Percentiles rank a stretch among this genome's conserved stretches.
Evolutionary conservation across 1,140 invertebrate species (phyloP).

Genomic region (Zaprionus ornatus): DNA sequence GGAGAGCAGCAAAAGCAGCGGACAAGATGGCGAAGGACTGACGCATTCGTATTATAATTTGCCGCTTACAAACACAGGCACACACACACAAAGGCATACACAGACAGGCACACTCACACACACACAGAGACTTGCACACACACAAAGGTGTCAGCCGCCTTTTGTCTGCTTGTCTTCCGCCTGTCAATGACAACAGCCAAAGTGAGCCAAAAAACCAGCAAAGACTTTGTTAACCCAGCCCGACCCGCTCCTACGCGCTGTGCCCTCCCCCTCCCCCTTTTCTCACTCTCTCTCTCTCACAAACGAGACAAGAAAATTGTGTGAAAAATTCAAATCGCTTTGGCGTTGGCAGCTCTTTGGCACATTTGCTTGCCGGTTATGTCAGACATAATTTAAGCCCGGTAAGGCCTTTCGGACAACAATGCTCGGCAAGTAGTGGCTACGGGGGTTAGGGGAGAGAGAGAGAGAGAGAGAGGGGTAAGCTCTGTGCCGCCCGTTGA

Average conservation of each 20-base stretch:
- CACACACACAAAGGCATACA: constrained; percentile 33
- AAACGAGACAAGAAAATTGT: constrained; percentile 62
- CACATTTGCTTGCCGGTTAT: constrained; percentile 63
- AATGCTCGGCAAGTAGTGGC: constrained; percentile 18
- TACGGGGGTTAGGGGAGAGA: background rate
- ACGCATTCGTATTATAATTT: constrained; percentile 74
- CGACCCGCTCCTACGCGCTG: background rate
- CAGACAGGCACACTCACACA: constrained; percentile 5
- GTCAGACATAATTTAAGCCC: constrained; percentile 79
- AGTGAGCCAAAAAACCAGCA: constrained; percentile 68
- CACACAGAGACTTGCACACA: background rate
- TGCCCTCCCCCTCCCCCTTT: background rate
- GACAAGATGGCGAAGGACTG: constrained; percentile 19
- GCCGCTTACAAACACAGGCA: constrained; percentile 26
- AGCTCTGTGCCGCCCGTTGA: constrained; percentile 70
- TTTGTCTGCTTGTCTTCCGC: constrained; percentile 66
- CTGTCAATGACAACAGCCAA: constrained; percentile 73
- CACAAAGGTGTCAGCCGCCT: constrained; percentile 74
- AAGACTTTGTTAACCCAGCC: constrained; percentile 67
- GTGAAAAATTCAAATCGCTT: constrained; percentile 76
- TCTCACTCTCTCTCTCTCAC: background rate
- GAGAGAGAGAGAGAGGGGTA: constrained; percentile 19
- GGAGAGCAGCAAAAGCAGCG: background rate
- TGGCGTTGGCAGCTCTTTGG: constrained; percentile 53
- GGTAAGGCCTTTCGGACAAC: constrained; percentile 46